Conservation (phyloP, 2,797 vertebrate species). For the Dicrostonyx torquatus region DNA sequence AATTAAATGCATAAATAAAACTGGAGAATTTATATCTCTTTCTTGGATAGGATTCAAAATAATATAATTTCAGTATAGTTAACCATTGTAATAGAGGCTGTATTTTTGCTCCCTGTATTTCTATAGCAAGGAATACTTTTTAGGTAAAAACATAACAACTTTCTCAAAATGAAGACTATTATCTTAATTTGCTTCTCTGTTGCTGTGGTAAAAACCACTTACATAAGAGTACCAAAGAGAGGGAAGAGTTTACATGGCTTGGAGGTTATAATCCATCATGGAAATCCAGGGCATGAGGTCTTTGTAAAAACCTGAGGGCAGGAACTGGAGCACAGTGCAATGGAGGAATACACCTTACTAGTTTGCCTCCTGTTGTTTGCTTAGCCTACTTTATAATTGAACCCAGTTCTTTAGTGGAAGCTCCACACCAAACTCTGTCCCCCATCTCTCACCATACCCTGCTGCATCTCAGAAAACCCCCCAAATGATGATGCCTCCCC, state of each 20-base stretch:
- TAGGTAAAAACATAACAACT: constrained; percentile 26
- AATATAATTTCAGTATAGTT: neutral
- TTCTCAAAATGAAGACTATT: constrained; percentile 3
- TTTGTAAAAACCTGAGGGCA: neutral
- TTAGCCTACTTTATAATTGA: neutral
- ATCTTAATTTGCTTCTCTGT: neutral
- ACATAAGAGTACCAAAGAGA: neutral
- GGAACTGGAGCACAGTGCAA: neutral
- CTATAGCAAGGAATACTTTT: constrained; percentile 27
- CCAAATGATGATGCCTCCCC: too few relatives aligned
- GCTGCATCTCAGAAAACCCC: too few relatives aligned
- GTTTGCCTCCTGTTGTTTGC: too few relatives aligned
- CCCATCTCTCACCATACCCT: too few relatives aligned
- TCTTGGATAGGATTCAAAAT: neutral
- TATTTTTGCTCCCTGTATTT: neutral
- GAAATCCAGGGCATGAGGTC: too few relatives aligned
- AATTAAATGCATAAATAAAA: neutral
- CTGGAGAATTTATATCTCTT: neutral
- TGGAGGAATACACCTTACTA: neutral
- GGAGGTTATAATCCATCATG: too few relatives aligned
- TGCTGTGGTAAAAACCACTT: neutral
- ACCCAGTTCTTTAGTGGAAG: neutral
- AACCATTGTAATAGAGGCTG: neutral
- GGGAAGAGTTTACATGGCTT: neutral
- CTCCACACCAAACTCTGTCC: too few relatives aligned